Evolutionary conservation across 2,113 vertebrate genomes (phyloP), one percentile per base, ranked within the genome.

Genomic region (Tetrax tetrax): DNA sequence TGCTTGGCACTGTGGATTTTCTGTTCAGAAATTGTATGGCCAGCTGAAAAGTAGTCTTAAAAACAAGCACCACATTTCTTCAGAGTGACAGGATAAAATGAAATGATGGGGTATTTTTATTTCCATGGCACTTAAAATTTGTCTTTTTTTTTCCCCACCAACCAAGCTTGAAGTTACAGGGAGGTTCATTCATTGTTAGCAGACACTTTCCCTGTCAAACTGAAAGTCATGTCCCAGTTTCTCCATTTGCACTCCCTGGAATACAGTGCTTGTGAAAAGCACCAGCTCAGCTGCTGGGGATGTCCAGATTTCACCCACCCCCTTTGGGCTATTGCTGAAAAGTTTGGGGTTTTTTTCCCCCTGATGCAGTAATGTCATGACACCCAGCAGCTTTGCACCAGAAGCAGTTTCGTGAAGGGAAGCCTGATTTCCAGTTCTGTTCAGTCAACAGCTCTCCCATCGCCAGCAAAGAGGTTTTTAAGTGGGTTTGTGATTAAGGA

Each of bases 151-250:
- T 48, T 6, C 4, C 20, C 47, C 60, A 38, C 24, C 87, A 76
- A 4, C 19, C 61, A 45, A 65, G 41, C 74, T 61, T 41, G 41
- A 91, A 91, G 82, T 85, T 81, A 19, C 33, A 31, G 61, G 38
- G 48, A 70, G 57, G 19, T 72, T 87, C 43, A 21, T 82, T 64
- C 50, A 5, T 10, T 87, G 69, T 61, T 61, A 79, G 66, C 81
- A 94, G 70, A 27, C 65, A 71, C 81, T 77, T 91, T 96, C 45
- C 61, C 83, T 87, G 77, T 83, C 89, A 56, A 33, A 28, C 78
- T 68, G 72, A 28, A 84, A 91, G 87, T 76, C 87, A 10, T 12
- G 20, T 37, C 87, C 69, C 57, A 25, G 57, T 78, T 93, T 43
- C 75, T 91, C 53, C 43, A 2, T 29, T 27, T 54, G n/a, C 27